phyloP scores from a whole-genome alignment of 2,888 invertebrate species.

The Amitus sp. region DNA sequence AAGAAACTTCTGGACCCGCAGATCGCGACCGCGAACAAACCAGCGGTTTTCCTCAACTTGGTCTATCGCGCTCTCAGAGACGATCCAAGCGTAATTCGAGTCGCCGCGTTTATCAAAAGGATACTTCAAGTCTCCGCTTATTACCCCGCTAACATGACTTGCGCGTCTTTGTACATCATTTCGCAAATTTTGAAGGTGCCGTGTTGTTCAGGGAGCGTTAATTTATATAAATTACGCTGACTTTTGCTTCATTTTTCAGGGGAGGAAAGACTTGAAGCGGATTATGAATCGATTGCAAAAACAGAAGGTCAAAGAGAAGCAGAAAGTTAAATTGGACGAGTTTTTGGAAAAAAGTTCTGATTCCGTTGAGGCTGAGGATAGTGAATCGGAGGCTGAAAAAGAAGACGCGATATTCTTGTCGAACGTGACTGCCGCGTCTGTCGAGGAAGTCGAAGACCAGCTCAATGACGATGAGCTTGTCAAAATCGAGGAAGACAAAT shows the following conservation, averaged over 20 bases:
- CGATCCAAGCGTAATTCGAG: slow-evolving; percentile 77
- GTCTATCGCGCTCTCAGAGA: slow-evolving; percentile 85
- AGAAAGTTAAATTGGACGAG: slow-evolving; percentile 1
- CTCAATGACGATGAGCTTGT: not conserved
- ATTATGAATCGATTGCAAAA: slow-evolving; percentile 7
- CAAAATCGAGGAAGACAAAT: slow-evolving; percentile 36
- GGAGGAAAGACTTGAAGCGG: slow-evolving; percentile 21
- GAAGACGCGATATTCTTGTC: slow-evolving; percentile 31
- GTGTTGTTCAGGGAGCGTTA: no score
- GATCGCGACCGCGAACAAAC: slow-evolving; percentile 74
- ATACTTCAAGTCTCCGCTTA: slow-evolving; percentile 79
- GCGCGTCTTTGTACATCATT: slow-evolving; percentile 83
- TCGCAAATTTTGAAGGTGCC: slow-evolving; percentile 69
- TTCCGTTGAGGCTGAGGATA: not conserved
- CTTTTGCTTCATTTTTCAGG: slow-evolving; percentile 22
- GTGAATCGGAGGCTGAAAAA: not conserved
- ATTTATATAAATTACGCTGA: no score
- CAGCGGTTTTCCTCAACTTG: slow-evolving; percentile 86
- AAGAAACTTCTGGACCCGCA: slow-evolving; percentile 84
- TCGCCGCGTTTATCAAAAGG: slow-evolving; percentile 87
- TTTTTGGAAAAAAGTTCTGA: slow-evolving; percentile 18
- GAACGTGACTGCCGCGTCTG: slow-evolving; percentile 24
- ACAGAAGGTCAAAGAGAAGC: slow-evolving; percentile 37
- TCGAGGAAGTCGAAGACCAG: slow-evolving; percentile 27
- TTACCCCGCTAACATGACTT: slow-evolving; percentile 80